Evolutionary conservation across 2,113 vertebrate genomes (phyloP), one percentile per base, ranked within the genome.

Genomic region (Carassius auratus): DNA sequence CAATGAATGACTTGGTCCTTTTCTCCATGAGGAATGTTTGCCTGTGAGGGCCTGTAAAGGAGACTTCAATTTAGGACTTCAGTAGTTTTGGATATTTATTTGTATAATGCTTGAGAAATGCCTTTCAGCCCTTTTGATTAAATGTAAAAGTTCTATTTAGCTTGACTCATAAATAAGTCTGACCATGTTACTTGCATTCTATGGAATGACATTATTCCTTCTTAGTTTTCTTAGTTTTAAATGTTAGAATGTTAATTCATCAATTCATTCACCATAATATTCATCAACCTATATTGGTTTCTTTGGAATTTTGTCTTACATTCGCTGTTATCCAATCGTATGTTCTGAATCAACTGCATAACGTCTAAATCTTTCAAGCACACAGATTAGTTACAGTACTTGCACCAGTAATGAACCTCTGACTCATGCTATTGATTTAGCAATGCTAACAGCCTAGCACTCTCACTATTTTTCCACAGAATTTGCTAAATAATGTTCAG

Each of bases 21-120:
- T 55, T 61, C 81, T 71, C 30, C 26, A 62, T 79, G 36, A 19
- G 36, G 2, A 52, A 82, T 80, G 81, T 85, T 83, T 85, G 55
- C 55, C 48, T 42, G 30, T 36, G 38, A 78, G 42, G 17, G 55
- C 21, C 78, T 13, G 55, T 78, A 83, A 82, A 87, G 61, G 62
- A 66, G 55, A n/a, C n/a, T n/a, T n/a, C n/a, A n/a, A n/a, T n/a
- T n/a, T n/a, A n/a, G n/a, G n/a, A n/a, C n/a, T n/a, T n/a, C n/a
- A 33, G 10, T 38, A n/a, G 30, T 42, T n/a, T 76, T 59, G 38
- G n/a, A 13, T 48, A 50, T 61, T 13, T 33, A 38, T 55, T 33
- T 79, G 23, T 17, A n/a, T 9, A 9, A 33, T 55, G 17, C 52
- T 13, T 3, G 26, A 50, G 10, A 77, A 42, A 42, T 21, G 68